phyloP scores from a whole-genome alignment of 2,888 invertebrate species.

The Unio delphinus region DNA sequence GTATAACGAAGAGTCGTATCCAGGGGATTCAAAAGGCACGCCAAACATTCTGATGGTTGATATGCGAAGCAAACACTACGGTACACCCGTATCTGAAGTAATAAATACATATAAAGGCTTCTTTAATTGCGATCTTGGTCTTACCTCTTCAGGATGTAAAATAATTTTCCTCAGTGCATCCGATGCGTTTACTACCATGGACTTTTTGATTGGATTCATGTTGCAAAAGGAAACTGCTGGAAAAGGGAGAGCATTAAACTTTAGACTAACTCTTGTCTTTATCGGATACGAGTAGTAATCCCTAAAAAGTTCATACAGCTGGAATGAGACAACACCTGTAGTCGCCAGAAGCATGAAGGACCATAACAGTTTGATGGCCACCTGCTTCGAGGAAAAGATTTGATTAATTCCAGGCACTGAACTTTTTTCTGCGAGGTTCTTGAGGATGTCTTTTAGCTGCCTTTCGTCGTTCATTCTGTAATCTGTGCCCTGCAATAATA shows the following conservation, averaged over 20 bases:
- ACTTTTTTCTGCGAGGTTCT: constrained; percentile 22
- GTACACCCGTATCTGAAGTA: background rate
- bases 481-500: background rate
- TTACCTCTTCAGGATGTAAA: constrained; percentile 15
- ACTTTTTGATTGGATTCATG: constrained; percentile 43
- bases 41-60: too few relatives aligned
- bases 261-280: constrained; percentile 35
- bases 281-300: constrained; percentile 34
- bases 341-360: constrained; percentile 26
- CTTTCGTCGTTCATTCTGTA: background rate
- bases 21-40: too few relatives aligned
- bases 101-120: background rate
- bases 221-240: constrained; percentile 54
- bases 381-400: constrained; percentile 18
- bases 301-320: constrained; percentile 21
- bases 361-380: constrained; percentile 30
- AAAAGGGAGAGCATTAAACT: constrained; percentile 39
- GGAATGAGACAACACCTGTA: constrained; percentile 20
- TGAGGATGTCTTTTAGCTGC: constrained; percentile 11
- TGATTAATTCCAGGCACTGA: constrained; percentile 29
- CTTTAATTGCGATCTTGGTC: background rate
- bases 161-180: constrained; percentile 16
- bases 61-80: too few relatives aligned
- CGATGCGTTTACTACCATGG: constrained; percentile 8
- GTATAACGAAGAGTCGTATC: too few relatives aligned